Evolutionary conservation across 2,888 invertebrate species (phyloP).

Genomic region (Caradrina kadenii): DNA sequence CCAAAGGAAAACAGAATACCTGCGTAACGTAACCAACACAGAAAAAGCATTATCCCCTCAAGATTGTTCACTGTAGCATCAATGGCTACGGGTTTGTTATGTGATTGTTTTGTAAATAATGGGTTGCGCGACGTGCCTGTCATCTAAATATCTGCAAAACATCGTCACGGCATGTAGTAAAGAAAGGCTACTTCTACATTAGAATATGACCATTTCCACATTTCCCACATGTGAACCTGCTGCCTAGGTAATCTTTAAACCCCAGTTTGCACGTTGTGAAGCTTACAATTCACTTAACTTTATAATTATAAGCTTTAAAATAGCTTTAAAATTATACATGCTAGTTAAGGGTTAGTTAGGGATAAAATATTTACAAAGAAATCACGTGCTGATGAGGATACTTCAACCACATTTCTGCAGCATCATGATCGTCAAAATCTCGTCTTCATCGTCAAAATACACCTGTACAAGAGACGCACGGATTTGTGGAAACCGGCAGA

Average conservation of each 20-base stretch:
- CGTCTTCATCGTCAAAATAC: background rate
- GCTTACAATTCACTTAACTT: too few relatives aligned
- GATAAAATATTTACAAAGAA: background rate
- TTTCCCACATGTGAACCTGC: background rate
- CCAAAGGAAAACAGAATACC: background rate
- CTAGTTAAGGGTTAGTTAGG: too few relatives aligned
- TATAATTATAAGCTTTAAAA: too few relatives aligned
- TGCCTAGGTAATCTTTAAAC: background rate
- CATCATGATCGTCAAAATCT: too few relatives aligned
- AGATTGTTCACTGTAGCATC: slow-evolving; percentile 38
- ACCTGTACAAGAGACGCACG: too few relatives aligned
- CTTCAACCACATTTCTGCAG: background rate
- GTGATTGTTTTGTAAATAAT: slow-evolving; percentile 56
- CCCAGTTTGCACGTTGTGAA: too few relatives aligned
- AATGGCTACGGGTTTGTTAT: slow-evolving; percentile 48
- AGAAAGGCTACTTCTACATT: background rate
- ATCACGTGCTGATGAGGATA: background rate
- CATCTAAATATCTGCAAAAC: slow-evolving; percentile 20
- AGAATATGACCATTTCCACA: background rate
- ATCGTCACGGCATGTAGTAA: slow-evolving; percentile 5
- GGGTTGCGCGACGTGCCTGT: slow-evolving; percentile 12
- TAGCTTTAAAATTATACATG: too few relatives aligned
- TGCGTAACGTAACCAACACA: slow-evolving; percentile 3
- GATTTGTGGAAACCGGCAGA: too few relatives aligned
- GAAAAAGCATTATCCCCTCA: slow-evolving; percentile 18